phyloP scores from a whole-genome alignment of 2,797 vertebrate genomes.

The Dipus sagitta region DNA sequence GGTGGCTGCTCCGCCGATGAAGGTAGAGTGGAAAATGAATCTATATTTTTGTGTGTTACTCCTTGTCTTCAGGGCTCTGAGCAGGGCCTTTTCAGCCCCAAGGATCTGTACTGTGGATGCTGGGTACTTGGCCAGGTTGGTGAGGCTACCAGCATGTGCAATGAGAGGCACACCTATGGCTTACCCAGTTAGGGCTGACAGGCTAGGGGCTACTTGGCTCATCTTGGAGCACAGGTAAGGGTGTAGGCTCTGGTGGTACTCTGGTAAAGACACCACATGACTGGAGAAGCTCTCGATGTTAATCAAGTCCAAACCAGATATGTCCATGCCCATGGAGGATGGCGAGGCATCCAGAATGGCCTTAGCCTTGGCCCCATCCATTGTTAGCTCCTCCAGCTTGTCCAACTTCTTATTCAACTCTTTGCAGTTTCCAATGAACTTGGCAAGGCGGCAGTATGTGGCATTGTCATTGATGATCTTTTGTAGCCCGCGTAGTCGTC shows the following conservation, averaged over 20 bases:
- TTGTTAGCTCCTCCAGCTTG: conserved; percentile 94
- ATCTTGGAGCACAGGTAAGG: conserved; percentile 97
- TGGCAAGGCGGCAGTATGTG: conserved; percentile 94
- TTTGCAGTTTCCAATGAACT: conserved; percentile 95
- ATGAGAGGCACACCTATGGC: conserved; percentile 98
- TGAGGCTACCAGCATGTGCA: conserved; percentile 97
- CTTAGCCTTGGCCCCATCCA: conserved; percentile 96
- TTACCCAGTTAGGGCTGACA: conserved; percentile 96
- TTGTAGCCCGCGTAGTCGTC: too few relatives aligned
- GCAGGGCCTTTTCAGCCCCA: conserved; percentile 98
- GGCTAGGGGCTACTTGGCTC: conserved; percentile 97
- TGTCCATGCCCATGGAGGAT: conserved; percentile 99
- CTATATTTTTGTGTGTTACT: conserved; percentile 99
- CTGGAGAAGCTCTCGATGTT: conserved; percentile 97
- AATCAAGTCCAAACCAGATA: conserved; percentile 97
- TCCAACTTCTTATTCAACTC: conserved; percentile 93
- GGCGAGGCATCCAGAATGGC: conserved; percentile 95
- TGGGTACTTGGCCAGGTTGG: conserved; percentile 98
- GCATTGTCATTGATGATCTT: conserved; percentile 94
- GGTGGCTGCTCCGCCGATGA: conserved; percentile 96
- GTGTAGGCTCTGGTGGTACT: conserved; percentile 94
- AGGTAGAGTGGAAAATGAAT: conserved; percentile 78
- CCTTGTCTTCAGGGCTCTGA: conserved; percentile 96
- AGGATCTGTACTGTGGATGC: conserved; percentile 99
- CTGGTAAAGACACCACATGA: conserved; percentile 93